Evolutionary conservation across 2,113 vertebrate genomes (phyloP).

Genomic region (Phyllostomus hastatus): DNA sequence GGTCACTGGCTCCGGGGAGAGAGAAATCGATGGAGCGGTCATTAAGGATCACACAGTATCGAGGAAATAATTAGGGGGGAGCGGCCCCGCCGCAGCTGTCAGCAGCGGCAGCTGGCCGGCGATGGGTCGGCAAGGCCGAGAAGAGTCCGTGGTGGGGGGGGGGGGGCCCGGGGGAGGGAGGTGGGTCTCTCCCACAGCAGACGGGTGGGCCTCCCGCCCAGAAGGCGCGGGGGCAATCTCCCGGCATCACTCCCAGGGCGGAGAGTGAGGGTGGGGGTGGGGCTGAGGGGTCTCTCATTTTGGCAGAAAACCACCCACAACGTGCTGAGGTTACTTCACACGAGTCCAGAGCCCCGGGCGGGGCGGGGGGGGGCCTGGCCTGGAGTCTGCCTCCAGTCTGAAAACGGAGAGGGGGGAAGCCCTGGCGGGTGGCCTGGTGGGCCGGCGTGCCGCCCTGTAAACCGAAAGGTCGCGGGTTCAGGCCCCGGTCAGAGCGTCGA

Average conservation of each 20-base stretch:
- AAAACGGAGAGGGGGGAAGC: too few relatives aligned
- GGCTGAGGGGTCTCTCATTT: not conserved
- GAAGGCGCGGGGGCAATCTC: too few relatives aligned
- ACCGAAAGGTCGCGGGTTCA: too few relatives aligned
- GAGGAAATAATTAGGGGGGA: not conserved
- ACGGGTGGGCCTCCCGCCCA: too few relatives aligned
- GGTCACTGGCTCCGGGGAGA: not conserved
- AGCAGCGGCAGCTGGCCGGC: not conserved
- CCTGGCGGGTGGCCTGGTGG: too few relatives aligned
- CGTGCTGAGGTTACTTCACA: not conserved
- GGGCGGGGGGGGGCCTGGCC: not conserved
- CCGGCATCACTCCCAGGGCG: too few relatives aligned
- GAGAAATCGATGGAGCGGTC: constrained; percentile 21
- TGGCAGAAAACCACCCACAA: not conserved
- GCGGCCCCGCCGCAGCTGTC: not conserved
- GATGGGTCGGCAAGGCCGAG: not conserved
- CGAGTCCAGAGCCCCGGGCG: not conserved
- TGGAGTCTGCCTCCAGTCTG: too few relatives aligned
- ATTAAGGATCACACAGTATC: constrained; percentile 32
- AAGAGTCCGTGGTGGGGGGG: not conserved
- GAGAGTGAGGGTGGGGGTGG: not conserved
- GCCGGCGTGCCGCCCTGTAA: too few relatives aligned
- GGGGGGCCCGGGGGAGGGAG: too few relatives aligned
- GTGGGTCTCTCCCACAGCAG: too few relatives aligned
- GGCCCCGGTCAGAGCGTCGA: too few relatives aligned